A percentile compares a stretch with the other conserved stretches of the same genome.
Conservation (phyloP, 2,888 invertebrate species). For the Polyploca ridens region DNA sequence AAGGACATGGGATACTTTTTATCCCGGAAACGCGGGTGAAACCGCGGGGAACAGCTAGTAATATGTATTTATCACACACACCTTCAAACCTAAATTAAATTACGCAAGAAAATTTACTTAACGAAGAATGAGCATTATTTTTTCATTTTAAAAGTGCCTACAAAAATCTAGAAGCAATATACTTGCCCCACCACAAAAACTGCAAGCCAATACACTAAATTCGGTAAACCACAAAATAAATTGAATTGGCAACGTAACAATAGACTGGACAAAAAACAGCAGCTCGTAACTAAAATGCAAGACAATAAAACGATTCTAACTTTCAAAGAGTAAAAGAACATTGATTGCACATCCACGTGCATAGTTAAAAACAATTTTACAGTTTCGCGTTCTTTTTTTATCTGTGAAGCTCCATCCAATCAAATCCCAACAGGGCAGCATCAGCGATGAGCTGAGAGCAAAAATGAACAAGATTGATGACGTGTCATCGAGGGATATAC, state of each 20-base stretch:
- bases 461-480: conserved; percentile 67
- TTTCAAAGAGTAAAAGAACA: conserved; percentile 8
- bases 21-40: no score
- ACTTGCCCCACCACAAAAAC: background rate
- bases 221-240: background rate
- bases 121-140: no score
- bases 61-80: no score
- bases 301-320: conserved; percentile 6
- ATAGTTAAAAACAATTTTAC: conserved; percentile 9
- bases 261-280: conserved; percentile 4
- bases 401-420: conserved; percentile 45
- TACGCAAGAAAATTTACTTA: no score
- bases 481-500: conserved; percentile 37
- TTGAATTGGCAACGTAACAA: conserved; percentile 6
- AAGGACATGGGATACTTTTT: no score
- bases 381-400: conserved; percentile 18
- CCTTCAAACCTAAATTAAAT: no score
- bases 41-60: no score
- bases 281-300: conserved; percentile 7
- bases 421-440: conserved; percentile 43
- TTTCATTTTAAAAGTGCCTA: background rate
- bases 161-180: conserved; percentile 1
- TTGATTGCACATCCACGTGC: conserved; percentile 8
- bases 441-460: conserved; percentile 38
- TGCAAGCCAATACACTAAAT: background rate